phyloP scores from a whole-genome alignment of 2,113 vertebrate genomes.

The Phaethon lepturus region DNA sequence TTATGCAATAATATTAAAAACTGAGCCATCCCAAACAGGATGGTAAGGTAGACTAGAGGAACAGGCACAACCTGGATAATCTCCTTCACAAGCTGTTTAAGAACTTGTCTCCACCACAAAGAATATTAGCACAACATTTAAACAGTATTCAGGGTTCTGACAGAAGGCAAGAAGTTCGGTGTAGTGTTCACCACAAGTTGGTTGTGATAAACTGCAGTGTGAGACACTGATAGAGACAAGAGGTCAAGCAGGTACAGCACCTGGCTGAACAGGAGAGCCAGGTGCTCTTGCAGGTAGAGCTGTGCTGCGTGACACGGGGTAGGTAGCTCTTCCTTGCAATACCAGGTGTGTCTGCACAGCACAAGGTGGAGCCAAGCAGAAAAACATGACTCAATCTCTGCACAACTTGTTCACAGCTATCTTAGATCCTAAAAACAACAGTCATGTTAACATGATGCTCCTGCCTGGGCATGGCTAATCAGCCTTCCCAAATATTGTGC shows the following conservation, averaged over 20 bases:
- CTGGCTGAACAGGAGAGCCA: background rate
- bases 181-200: background rate
- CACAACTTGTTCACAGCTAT: background rate
- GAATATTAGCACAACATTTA: background rate
- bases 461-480: background rate
- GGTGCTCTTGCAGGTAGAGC: background rate
- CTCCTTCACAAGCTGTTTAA: background rate
- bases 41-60: background rate
- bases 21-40: background rate
- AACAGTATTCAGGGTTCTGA: background rate
- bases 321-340: background rate
- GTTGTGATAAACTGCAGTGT: background rate
- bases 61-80: background rate
- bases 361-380: background rate
- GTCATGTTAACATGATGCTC: background rate
- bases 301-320: accelerated
- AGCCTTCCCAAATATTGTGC: background rate
- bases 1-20: slow-evolving; percentile 45
- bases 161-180: background rate
- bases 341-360: background rate
- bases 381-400: background rate
- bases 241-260: background rate
- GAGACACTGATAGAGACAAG: background rate
- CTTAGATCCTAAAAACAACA: slow-evolving; percentile 23
- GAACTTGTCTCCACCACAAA: background rate